Evolutionary conservation across 1,140 invertebrate species (phyloP).

Genomic region (Plectrocnemia conspersa): DNA sequence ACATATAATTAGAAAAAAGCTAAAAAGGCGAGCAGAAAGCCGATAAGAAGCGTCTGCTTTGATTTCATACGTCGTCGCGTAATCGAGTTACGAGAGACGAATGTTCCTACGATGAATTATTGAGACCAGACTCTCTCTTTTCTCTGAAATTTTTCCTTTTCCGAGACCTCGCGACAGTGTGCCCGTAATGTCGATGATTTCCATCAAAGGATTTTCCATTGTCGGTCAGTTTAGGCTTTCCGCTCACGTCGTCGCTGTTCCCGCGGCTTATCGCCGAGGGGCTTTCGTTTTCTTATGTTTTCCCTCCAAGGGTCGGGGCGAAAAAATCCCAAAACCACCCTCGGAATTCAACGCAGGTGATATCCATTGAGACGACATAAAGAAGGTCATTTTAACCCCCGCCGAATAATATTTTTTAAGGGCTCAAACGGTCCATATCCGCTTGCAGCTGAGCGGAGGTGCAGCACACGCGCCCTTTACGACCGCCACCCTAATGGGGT

Average conservation of each 20-base stretch:
- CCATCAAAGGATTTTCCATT: slow-evolving; percentile 27
- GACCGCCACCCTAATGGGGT: neutral
- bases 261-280: slow-evolving; percentile 20
- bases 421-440: slow-evolving; percentile 24
- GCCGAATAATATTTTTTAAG: slow-evolving; percentile 31
- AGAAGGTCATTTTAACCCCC: slow-evolving; percentile 34
- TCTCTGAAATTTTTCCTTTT: slow-evolving; percentile 20
- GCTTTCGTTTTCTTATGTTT: slow-evolving; percentile 35
- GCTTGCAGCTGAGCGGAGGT: neutral
- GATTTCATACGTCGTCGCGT: too few relatives aligned
- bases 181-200: slow-evolving; percentile 28
- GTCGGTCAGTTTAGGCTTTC: slow-evolving; percentile 14
- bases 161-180: too few relatives aligned
- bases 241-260: slow-evolving; percentile 26
- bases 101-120: slow-evolving; percentile 19
- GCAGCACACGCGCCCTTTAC: slow-evolving; percentile 9
- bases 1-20: slow-evolving; percentile 2
- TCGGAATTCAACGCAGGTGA: slow-evolving; percentile 32
- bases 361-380: slow-evolving; percentile 35
- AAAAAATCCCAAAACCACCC: slow-evolving; percentile 24
- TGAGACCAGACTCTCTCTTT: slow-evolving; percentile 13
- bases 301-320: slow-evolving; percentile 9
- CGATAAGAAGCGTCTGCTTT: too few relatives aligned
- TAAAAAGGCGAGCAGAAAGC: too few relatives aligned
- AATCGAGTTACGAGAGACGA: slow-evolving; percentile 9